Evolutionary conservation across 2,113 vertebrate genomes (phyloP).

Genomic region (Hemibates koningsi): DNA sequence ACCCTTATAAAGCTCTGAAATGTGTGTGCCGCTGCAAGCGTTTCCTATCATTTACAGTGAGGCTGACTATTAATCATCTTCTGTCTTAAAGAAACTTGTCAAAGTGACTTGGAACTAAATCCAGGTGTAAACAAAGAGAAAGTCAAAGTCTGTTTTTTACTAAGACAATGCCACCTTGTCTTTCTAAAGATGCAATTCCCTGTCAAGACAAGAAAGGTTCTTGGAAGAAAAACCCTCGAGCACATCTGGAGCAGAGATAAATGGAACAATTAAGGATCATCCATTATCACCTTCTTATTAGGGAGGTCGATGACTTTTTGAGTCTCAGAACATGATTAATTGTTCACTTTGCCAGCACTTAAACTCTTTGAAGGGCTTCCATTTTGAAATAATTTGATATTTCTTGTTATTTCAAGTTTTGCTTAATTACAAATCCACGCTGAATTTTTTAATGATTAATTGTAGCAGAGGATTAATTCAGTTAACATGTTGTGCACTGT

Average conservation of each 20-base stretch:
- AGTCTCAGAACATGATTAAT: conserved; percentile 4
- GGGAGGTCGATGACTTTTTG: not conserved
- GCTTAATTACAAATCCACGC: not conserved
- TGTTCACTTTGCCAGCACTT: not conserved
- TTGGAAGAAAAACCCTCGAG: not conserved
- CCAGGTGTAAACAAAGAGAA: conserved; percentile 26
- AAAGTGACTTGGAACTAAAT: conserved; percentile 13
- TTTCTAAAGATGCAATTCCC: not conserved
- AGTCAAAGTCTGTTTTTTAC: conserved; percentile 21
- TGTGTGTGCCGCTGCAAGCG: not conserved
- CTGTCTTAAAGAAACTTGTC: conserved; percentile 22
- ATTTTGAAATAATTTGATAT: not conserved
- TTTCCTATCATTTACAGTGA: conserved; percentile 23
- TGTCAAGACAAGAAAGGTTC: not conserved
- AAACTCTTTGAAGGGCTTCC: not conserved
- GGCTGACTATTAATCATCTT: conserved; percentile 14
- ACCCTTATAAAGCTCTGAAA: conserved; percentile 4
- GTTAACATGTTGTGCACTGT: too few species aligned
- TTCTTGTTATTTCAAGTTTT: not conserved
- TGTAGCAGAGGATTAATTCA: not conserved
- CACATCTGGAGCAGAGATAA: conserved; percentile 19
- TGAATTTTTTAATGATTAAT: not conserved
- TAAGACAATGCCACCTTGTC: not conserved
- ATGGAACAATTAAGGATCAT: conserved; percentile 21
- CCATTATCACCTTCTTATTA: conserved; percentile 30